Base-by-base conservation (phyloP, 2,113 vertebrate genomes). In the Semnornis frantzii region DNA sequence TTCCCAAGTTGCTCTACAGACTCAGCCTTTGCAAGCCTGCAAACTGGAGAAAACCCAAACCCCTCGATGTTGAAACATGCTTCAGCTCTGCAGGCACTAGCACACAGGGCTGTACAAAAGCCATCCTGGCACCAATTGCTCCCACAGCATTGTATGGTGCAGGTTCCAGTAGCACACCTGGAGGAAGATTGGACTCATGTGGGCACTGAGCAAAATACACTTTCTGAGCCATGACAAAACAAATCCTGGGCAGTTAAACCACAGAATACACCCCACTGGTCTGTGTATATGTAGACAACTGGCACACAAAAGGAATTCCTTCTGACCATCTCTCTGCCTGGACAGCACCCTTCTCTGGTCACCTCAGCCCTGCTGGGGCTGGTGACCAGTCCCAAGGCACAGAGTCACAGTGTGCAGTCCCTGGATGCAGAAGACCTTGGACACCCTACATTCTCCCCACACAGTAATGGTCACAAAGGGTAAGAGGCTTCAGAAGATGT, bases 381-480 rank as follows among this genome's bases (percentile, higher is more conserved):
- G 39, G 10, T 4, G 33, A 5, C 13, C 60, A 68, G n/a, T 17
- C 62, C 42, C 65, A 28, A 0, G 2, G 28, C 6, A 1, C 20
- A 57, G 37, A 48, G 63, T 21, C 33, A n/a, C 66, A 12, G 8
- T 0, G 1, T 6, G 7, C 57, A 7, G 12, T 1, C 23, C 37
- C 68, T 30, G 66, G 12, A 27, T 70, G 30, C 15, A 12, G 12
- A 24, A 24, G 15, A 6, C 54, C 37, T 58, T 0, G 1, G 86
- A 34, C 9, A 18, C 10, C 31, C 66, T 77, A 1, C 11, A 25
- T 8, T 19, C 16, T 79, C 12, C 27, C n/a, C 4, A 6, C 44
- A 69, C 15, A 19, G 44, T 24, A 17, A 24, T 6, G 0, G 5
- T 2, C 0, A 0, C 6, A 7, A 58, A 31, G 24, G 18, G n/a